Evolutionary conservation across 1,140 invertebrate species (phyloP), one percentile per base, ranked within the genome.

Genomic region (Caenorhabditis inopinata): DNA sequence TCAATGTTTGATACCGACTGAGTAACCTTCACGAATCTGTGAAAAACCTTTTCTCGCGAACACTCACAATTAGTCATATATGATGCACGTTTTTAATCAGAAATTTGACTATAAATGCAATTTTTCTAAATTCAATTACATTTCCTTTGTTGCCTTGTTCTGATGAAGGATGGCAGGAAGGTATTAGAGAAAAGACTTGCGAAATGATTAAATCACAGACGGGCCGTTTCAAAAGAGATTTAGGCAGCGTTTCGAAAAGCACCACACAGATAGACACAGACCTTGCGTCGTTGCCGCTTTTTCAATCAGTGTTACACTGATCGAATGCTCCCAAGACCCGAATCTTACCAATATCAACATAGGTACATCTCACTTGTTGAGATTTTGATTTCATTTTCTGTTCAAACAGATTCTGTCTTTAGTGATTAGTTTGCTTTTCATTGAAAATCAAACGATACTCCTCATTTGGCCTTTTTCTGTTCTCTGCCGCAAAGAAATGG

Each of bases 221-320:
- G n/a, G n/a, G n/a, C n/a, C n/a, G 21, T 14, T 11, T 7, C 2
- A 25, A 25, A 16, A n/a, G 53, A 62, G 53, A 62, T 14, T 32
- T 32, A 62, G 53, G 35, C 27, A 32, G n/a, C 29, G 14, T 62
- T 62, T 32, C n/a, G 35, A 62, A 53, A 62, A 62, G 35, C 53
- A 62, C 38, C 38, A 5, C 38, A 42, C 14, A 42, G 6, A 42
- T n/a, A 9, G 14, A n/a, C 16, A 32, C 53, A 25, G 9, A 4
- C 12, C 35, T 32, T 62, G 14, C n/a, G 27, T 32, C 53, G 29
- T 35, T 62, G 16, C 35, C 38, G 14, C 53, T 32, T 35, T 62
- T 62, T 53, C 53, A 25, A 62, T 29, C 35, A 32, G 53, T 62
- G 53, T 62, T 62, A 62, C 53, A 62, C 53, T 62, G 53, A 29